Base-by-base conservation (phyloP, 2,797 vertebrate species). In the Acanthis flammea region DNA sequence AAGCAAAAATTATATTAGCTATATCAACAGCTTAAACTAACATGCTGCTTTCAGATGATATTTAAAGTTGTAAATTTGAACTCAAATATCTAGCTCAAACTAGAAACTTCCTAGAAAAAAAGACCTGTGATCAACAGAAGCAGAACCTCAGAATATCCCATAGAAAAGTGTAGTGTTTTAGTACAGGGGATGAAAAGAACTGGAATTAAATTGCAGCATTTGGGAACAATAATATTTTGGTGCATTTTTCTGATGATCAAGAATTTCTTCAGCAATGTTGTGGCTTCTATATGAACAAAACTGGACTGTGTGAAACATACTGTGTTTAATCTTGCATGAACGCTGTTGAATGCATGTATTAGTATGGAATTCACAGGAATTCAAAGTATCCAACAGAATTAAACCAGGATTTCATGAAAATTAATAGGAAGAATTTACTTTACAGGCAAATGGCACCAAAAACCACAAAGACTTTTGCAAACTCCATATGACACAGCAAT, bases 401-500 rank as follows among this genome's bases (percentile, higher is more conserved):
- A 65, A 27, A 55, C 2, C 12, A 53, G 5, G 3, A 30, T 71
- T 90, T 65, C 9, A 22, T 50, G 6, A 19, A 15, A 51, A 74
- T 12, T 54, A 70, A 35, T 30, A 14, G 18, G 14, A 82, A 67
- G 10, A 77, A 58, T 62, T 48, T 62, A 14, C 25, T 60, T 39
- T 14, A 60, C 17, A 42, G 12, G 6, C 21, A 53, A 72, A 57
- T 53, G 9, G 0, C 31, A 54, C 15, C 31, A 80, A 57, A 65
- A 51, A 44, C 2, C 2, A 3, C 8, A 60, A 76, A 82, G 22
- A 75, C 62, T 9, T 19, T n/a, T 55, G 6, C 19, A 82, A 60
- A 63, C 9, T 8, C 22, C 1, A 1, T 13, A 50, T 8, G 17
- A 45, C 8, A 25, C 6, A 4, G 6, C 3, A 50, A 44, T 55